Conservation (phyloP, 2,888 invertebrate genomes). For the Girardia tigrina region DNA sequence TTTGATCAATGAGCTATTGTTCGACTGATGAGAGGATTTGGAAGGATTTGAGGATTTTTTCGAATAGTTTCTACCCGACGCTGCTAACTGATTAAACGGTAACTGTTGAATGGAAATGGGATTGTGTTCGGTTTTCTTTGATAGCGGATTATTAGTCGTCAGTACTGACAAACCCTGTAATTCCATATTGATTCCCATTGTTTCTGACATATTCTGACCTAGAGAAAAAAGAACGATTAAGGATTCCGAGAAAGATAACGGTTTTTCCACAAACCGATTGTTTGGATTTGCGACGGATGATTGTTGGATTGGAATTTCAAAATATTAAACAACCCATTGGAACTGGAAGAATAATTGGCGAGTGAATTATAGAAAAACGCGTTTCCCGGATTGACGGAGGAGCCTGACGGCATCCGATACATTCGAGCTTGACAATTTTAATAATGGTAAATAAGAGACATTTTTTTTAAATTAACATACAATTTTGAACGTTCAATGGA, state of each 20-base stretch:
- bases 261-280: neutral
- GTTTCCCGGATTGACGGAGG: neutral
- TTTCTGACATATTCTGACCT: neutral
- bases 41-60: neutral
- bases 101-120: conserved; percentile 8
- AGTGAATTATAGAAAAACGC: neutral
- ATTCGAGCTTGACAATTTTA: neutral
- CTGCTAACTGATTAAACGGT: conserved; percentile 9
- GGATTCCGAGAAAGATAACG: neutral
- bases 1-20: conserved; percentile 9
- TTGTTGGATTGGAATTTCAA: neutral
- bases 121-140: neutral
- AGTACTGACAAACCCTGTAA: neutral
- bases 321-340: neutral
- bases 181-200: neutral
- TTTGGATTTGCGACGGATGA: neutral
- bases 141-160: neutral
- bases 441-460: neutral
- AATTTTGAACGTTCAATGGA: conserved; percentile 4
- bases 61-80: neutral
- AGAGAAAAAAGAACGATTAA: neutral
- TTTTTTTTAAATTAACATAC: neutral
- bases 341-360: neutral
- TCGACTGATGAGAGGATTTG: neutral
- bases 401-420: neutral